A percentile compares a stretch with the other conserved stretches of the same genome.
Evolutionary conservation across 2,888 invertebrate species (phyloP).

Genomic region (Orthosia incerta): DNA sequence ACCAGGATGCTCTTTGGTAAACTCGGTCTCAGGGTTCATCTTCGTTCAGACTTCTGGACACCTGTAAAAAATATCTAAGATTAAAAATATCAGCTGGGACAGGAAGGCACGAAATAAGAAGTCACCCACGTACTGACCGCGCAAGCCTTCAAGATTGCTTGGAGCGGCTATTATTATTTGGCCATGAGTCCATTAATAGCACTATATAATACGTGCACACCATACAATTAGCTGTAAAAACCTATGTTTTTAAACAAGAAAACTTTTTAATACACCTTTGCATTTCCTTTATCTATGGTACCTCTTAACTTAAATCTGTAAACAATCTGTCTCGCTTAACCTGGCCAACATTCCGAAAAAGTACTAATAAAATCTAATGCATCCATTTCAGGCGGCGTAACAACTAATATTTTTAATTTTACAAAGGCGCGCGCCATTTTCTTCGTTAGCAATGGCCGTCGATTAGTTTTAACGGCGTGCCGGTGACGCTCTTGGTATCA

Average conservation of each 20-base stretch:
- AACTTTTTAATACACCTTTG: not conserved
- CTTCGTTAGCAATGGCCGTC: conserved; percentile 36
- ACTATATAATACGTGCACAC: too few relatives aligned
- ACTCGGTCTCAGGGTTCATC: too few relatives aligned
- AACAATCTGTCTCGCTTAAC: conserved; percentile 27
- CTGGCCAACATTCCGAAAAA: conserved; percentile 24
- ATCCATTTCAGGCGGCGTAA: conserved; percentile 36
- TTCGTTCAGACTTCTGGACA: too few relatives aligned
- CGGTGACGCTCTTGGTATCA: conserved; percentile 56
- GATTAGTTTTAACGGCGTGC: conserved; percentile 62
- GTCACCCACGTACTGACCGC: too few relatives aligned
- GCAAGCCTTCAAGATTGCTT: too few relatives aligned
- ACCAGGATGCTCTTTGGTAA: too few relatives aligned
- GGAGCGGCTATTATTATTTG: too few relatives aligned
- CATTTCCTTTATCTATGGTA: not conserved
- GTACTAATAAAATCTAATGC: conserved; percentile 50
- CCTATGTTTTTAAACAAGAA: not conserved
- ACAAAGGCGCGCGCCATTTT: conserved; percentile 46
- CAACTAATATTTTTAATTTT: conserved; percentile 57
- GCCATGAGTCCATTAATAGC: too few relatives aligned
- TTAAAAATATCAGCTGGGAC: too few relatives aligned
- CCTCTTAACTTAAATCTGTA: conserved; percentile 9
- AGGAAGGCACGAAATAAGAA: too few relatives aligned
- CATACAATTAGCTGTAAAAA: not conserved
- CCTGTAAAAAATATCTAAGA: too few relatives aligned